Percentiles rank a stretch among this genome's conserved stretches.
phyloP scores from a whole-genome alignment of 2,797 vertebrate genomes.

The Morus bassanus region DNA sequence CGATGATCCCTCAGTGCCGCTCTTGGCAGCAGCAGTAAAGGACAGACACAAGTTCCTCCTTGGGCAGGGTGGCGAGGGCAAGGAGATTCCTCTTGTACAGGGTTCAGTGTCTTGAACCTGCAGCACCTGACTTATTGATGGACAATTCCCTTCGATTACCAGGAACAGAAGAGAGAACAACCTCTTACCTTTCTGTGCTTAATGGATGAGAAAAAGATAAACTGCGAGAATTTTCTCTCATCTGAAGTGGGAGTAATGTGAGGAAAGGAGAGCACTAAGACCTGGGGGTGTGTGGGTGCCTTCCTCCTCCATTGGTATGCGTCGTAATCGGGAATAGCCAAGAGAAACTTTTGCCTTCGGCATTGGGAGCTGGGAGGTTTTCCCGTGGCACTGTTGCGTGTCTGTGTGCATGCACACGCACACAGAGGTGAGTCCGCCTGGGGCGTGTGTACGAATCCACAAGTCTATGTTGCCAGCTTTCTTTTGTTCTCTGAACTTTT shows the following conservation, averaged over 20 bases:
- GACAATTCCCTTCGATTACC: too few relatives aligned
- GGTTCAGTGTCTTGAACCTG: not conserved
- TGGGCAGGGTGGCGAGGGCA: rapidly evolving
- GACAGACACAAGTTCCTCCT: not conserved
- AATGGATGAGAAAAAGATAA: not conserved
- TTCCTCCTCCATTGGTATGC: too few relatives aligned
- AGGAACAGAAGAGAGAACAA: not conserved
- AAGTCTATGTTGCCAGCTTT: rapidly evolving
- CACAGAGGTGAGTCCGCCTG: not conserved
- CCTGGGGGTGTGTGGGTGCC: too few relatives aligned
- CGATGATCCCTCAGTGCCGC: rapidly evolving
- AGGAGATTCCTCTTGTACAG: not conserved
- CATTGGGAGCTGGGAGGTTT: rapidly evolving
- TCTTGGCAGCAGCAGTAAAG: not conserved
- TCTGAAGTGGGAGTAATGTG: not conserved
- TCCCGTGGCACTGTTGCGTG: rapidly evolving
- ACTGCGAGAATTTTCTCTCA: not conserved
- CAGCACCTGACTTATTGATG: not conserved
- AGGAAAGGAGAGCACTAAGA: not conserved
- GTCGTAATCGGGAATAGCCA: not conserved
- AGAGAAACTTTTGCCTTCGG: not conserved
- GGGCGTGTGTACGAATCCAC: not conserved
- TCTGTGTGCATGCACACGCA: not conserved
- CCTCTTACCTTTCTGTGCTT: too few relatives aligned
- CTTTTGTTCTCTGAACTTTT: not conserved